phyloP scores from a whole-genome alignment of 2,113 vertebrate species.

The Emydura subglobosa region DNA sequence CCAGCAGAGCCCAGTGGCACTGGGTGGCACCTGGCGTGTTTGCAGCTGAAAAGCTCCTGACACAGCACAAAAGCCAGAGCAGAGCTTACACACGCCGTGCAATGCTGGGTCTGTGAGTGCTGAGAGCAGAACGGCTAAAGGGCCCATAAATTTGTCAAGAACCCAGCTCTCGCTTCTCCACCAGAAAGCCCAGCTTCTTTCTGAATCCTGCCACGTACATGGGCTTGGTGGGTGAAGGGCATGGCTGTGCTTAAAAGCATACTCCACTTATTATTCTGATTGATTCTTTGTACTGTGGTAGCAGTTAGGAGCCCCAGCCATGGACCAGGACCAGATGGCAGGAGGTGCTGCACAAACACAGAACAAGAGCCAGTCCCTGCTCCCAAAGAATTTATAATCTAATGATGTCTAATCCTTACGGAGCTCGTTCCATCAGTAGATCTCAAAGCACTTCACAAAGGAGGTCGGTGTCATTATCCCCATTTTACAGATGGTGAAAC shows the following conservation, averaged over 20 bases:
- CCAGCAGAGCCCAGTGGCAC: background rate
- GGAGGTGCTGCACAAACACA: background rate
- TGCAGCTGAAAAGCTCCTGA: background rate
- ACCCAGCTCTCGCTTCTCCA: background rate
- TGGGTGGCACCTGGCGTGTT: background rate
- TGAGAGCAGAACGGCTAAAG: background rate
- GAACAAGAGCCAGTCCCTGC: background rate
- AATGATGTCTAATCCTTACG: background rate
- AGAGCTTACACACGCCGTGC: background rate
- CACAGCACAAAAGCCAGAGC: accelerated
- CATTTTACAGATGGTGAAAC: background rate
- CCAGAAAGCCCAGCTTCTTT: background rate
- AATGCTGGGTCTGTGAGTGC: too few relatives aligned
- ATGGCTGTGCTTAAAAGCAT: background rate
- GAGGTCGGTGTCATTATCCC: background rate
- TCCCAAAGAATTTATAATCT: background rate
- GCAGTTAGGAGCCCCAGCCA: background rate
- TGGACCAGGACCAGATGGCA: background rate
- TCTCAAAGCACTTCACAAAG: background rate
- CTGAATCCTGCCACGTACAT: background rate
- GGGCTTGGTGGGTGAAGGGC: background rate
- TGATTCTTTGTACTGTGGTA: too few relatives aligned
- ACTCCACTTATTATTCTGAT: background rate
- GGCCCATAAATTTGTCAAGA: background rate
- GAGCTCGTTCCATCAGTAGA: background rate